A percentile compares a stretch with the other conserved stretches of the same genome.
phyloP scores from a whole-genome alignment of 2,888 invertebrate genomes.

The Drosophila rubida region DNA sequence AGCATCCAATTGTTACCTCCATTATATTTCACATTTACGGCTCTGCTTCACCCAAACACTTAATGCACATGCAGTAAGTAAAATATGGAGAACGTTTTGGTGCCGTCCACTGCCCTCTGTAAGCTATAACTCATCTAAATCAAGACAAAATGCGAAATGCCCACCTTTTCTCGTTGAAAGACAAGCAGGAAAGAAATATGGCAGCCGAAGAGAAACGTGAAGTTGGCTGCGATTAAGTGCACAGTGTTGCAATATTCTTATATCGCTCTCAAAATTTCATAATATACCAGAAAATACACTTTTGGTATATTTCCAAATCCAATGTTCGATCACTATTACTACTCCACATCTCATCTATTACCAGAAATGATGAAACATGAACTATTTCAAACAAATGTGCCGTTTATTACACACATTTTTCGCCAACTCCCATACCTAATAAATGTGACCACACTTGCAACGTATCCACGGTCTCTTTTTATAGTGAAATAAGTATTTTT shows the following conservation, averaged over 20 bases:
- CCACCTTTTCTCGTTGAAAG: constrained; percentile 84
- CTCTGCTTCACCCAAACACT: constrained; percentile 19
- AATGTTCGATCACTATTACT: no score
- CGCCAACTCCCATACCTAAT: not conserved
- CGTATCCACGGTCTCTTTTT: not conserved
- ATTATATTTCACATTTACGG: constrained; percentile 18
- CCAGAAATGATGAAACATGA: no score
- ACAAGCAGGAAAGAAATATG: constrained; percentile 84
- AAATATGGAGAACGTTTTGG: constrained; percentile 4
- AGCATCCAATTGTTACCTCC: constrained; percentile 61
- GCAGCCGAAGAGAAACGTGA: constrained; percentile 60
- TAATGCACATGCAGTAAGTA: constrained; percentile 14
- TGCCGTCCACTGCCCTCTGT: constrained; percentile 31
- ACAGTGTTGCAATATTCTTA: constrained; percentile 39
- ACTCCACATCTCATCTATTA: no score
- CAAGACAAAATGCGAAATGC: constrained; percentile 78
- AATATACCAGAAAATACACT: not conserved
- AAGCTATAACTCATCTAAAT: constrained; percentile 68
- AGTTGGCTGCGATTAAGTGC: constrained; percentile 70
- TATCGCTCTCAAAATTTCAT: constrained; percentile 18
- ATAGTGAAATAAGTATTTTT: not conserved
- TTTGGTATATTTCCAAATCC: not conserved
- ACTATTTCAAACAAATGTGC: no score
- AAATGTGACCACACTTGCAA: not conserved
- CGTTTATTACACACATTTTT: not conserved